Base-by-base conservation (phyloP, 2,113 vertebrate species). In the Ornithorhynchus anatinus region DNA sequence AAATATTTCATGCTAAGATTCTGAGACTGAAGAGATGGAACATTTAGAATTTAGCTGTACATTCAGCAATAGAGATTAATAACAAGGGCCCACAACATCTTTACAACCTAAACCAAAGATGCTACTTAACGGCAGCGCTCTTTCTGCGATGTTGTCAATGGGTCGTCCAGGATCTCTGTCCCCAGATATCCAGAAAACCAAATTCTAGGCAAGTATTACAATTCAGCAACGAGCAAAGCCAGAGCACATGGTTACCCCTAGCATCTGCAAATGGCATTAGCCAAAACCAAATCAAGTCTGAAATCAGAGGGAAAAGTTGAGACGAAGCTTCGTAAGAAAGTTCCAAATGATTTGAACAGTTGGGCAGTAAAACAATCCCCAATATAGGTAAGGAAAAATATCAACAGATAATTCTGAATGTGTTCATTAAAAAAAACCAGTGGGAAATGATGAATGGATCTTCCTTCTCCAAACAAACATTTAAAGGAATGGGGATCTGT, bases 1-100 rank as follows among this genome's bases (percentile, higher is more conserved):
- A 91, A 86, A 85, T 88, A 79, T 85, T 89, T 89, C 84, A 86
- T 13, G 72, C 73, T 77, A 76, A 64, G 75, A 79, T 84, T 64
- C 50, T 68, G 39, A 79, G 57, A 73, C 38, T 65, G 36, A 64
- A 74, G 63, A 73, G 31, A 64, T 54, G 37, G 19, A 81, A 64
- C 61, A 22, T 19, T 67, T 63, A 59, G 16, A 45, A 50, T 59
- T 62, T 19, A 36, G 22, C 5, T 38, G 1, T 0, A 32, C 16
- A 16, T 69, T 71, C 59, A 58, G 40, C n/a, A 58, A 63, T 5
- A 47, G 47, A 16, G 20, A 20, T 8, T 48, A 73, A 43, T 15
- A 22, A 47, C 4, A 5, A 58, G 59, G 50, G 23, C 17, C 61
- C 40, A 42, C 35, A 48, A 0, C 11, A 20, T 54, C 33, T 65